Base-by-base conservation (phyloP, 2,113 vertebrate genomes). In the Ciconia boyciana region DNA sequence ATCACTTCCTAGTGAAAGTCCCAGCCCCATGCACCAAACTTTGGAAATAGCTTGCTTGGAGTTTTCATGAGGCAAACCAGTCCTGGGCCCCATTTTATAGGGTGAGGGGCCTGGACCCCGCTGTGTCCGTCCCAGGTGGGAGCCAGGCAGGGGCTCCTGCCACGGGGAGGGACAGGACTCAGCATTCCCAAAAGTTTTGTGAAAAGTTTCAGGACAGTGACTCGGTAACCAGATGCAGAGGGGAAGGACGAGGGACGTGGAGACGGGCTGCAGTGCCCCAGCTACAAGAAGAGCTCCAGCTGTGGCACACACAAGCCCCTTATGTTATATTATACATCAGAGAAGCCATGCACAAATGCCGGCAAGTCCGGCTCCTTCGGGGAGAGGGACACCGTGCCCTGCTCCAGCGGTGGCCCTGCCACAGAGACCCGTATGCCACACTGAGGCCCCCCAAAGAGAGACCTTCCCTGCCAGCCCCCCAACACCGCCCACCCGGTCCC, bases 81-180 rank as follows among this genome's bases (percentile, higher is more conserved):
- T 16, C 12, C 69, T 6, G 6, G 0, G 1, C n/a, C 69, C 16
- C 6, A 0, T 19, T 71, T 22, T 29, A 28, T 9, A 4, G 16
- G 11, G n/a, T 28, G 54, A 22, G 69, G n/a, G 28, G 14, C n/a
- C 77, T 7, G 51, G 31, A 16, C 4, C 48, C 26, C 0, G 2
- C 36, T 11, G 32, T 22, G 65, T 4, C 36, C 3, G 0, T 29
- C 83, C 60, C 41, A 8, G 21, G 44, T 10, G 51, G 44, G 46
- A 70, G 71, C 51, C 0, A 0, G 4, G 3, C 29, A 11, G 48
- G 7, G 34, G 11, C 46, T 85, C 4, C 26, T 25, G 64, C 60
- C 51, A 14, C 2, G 0, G 11, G 52, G 18, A 51, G 31, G 6
- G 36, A 34, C 9, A 20, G 60, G 39, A 3, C 22, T 11, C 21